Conservation (phyloP, 2,888 invertebrate species). For the Sialis lutaria region DNA sequence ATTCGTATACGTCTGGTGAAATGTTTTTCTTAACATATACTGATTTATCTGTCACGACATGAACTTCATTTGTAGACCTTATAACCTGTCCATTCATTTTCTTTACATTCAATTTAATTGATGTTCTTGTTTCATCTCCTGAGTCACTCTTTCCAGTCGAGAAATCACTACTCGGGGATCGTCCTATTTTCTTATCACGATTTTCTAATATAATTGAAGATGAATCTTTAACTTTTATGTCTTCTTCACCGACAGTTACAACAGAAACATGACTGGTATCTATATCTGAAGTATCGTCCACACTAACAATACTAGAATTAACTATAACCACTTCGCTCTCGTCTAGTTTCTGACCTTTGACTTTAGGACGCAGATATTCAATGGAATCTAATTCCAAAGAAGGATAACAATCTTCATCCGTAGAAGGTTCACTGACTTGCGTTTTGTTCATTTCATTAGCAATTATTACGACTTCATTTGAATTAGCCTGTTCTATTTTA, state of each 20-base stretch:
- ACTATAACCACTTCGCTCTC: constrained; percentile 76
- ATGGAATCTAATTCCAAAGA: constrained; percentile 61
- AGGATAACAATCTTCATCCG: constrained; percentile 55
- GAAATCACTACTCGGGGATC: constrained; percentile 24
- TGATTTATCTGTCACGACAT: constrained; percentile 15
- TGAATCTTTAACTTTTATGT: constrained; percentile 57
- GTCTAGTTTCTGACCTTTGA: constrained; percentile 51
- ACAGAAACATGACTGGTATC: constrained; percentile 86
- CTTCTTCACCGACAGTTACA: constrained; percentile 70
- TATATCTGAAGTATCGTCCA: constrained; percentile 29
- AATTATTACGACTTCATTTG: constrained; percentile 59
- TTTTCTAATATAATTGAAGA: constrained; percentile 21
- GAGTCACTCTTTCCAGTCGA: constrained; percentile 13
- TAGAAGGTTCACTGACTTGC: constrained; percentile 46
- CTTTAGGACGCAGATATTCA: constrained; percentile 21
- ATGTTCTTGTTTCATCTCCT: constrained; percentile 3
- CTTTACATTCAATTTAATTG: neutral
- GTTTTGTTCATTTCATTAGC: constrained; percentile 61
- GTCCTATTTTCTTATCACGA: constrained; percentile 15
- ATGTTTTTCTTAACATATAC: constrained; percentile 26
- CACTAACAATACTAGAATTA: constrained; percentile 44
- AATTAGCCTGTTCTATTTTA: constrained; percentile 15
- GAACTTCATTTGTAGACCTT: constrained; percentile 18
- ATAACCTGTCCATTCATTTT: constrained; percentile 30
- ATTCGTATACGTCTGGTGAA: constrained; percentile 36